Percentiles rank a stretch among this genome's conserved stretches.
Evolutionary conservation across 2,113 vertebrate genomes (phyloP).

Genomic region (Epinephelus moara): DNA sequence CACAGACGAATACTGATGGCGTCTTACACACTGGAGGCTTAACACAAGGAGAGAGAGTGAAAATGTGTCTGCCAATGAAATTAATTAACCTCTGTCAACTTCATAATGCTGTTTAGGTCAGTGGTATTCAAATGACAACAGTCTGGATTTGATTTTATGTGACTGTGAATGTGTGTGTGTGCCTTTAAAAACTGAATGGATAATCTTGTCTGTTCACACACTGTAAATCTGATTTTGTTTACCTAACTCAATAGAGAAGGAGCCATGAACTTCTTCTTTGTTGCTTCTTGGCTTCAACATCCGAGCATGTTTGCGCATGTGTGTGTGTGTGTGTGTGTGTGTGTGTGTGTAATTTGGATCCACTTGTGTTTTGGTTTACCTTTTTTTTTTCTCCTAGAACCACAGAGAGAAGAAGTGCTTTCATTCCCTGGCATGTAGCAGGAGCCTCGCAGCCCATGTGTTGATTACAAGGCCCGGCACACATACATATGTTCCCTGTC

Average conservation of each 20-base stretch:
- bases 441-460: slow-evolving; percentile 63
- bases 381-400: slow-evolving; percentile 10
- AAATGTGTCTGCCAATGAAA: slow-evolving; percentile 36
- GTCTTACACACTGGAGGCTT: slow-evolving; percentile 32
- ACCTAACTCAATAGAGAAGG: slow-evolving; percentile 18
- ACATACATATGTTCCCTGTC: slow-evolving; percentile 78
- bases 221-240: slow-evolving; percentile 36
- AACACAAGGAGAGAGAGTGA: neutral
- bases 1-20: slow-evolving; percentile 62
- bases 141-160: slow-evolving; percentile 21
- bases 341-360: slow-evolving; percentile 41
- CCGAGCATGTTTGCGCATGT: neutral
- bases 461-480: slow-evolving; percentile 73
- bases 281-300: slow-evolving; percentile 34
- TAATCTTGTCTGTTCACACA: slow-evolving; percentile 37
- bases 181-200: slow-evolving; percentile 35
- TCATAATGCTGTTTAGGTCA: slow-evolving; percentile 48
- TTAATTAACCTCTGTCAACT: slow-evolving; percentile 58
- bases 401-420: slow-evolving; percentile 10
- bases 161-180: neutral
- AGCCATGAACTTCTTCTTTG: slow-evolving; percentile 22
- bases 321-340: slow-evolving; percentile 24
- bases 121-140: slow-evolving; percentile 36
- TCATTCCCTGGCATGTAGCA: slow-evolving; percentile 30
- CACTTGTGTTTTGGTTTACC: slow-evolving; percentile 26